phyloP scores from a whole-genome alignment of 2,797 vertebrate species.

The Sebastes taczanowskii region DNA sequence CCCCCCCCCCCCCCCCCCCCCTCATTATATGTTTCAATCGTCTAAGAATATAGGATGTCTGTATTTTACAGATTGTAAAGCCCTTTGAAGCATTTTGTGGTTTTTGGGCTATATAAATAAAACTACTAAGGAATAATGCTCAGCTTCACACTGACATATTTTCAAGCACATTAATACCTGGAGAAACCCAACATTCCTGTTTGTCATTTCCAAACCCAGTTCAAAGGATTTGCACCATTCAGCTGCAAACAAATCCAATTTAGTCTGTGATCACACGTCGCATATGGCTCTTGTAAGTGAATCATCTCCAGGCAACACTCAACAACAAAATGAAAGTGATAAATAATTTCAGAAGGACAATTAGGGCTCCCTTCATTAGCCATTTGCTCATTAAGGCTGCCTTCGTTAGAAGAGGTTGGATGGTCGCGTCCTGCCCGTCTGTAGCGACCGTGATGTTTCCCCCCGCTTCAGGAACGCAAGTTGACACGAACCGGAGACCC shows the following conservation, averaged over 20 bases:
- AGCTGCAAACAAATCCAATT: conserved; percentile 51
- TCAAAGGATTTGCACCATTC: conserved; percentile 24
- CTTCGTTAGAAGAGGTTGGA: conserved; percentile 67
- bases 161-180: not conserved
- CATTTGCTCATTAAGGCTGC: conserved; percentile 70
- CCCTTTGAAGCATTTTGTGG: not conserved
- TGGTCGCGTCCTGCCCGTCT: conserved; percentile 39
- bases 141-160: not conserved
- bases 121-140: not conserved
- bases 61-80: not conserved
- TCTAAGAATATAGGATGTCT: not conserved
- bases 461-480: not conserved
- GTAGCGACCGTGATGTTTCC: conserved; percentile 14
- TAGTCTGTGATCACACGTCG: conserved; percentile 13
- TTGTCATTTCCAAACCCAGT: not conserved
- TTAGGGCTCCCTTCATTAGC: conserved; percentile 70
- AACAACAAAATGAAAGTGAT: conserved; percentile 58
- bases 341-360: conserved; percentile 70
- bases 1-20: no score
- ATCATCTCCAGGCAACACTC: conserved; percentile 65
- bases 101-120: not conserved
- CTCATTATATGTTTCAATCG: no score
- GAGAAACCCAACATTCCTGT: not conserved
- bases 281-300: conserved; percentile 35
- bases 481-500: conserved; percentile 38